A percentile compares a stretch with the other conserved stretches of the same genome.
Conservation (phyloP, 2,797 vertebrate species). For the Iguana delicatissima region DNA sequence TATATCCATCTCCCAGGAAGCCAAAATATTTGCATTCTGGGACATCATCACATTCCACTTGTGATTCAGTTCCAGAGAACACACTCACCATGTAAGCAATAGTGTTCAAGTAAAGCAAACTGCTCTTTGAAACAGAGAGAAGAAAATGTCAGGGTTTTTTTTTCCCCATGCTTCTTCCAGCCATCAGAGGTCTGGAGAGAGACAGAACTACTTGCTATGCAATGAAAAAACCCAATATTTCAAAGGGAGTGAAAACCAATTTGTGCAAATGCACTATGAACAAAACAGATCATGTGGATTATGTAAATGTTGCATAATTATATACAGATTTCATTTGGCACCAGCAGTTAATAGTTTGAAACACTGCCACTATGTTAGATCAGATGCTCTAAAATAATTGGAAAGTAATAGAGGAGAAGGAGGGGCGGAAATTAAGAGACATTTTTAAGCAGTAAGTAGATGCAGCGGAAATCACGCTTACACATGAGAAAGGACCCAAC, state of each 20-base stretch:
- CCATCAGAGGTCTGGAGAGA: neutral
- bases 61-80: neutral
- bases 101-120: neutral
- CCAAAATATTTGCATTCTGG: neutral
- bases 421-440: neutral
- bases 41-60: neutral
- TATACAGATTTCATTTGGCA: constrained; percentile 18
- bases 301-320: constrained; percentile 26
- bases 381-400: constrained; percentile 36
- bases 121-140: neutral
- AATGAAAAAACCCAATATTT: neutral
- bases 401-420: constrained; percentile 1
- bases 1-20: neutral
- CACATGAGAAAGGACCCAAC: neutral
- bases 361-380: neutral
- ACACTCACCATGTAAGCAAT: neutral
- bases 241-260: neutral
- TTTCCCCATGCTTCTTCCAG: neutral
- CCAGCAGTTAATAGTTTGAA: constrained; percentile 19
- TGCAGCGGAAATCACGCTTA: neutral
- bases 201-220: neutral
- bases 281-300: constrained; percentile 24
- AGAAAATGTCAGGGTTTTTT: neutral
- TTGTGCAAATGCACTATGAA: constrained; percentile 29
- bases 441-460: neutral